Percentiles rank a stretch among this genome's conserved stretches.
Evolutionary conservation across 92 coral and sea anemone species (phyloP).

Genomic region (Paragorgia papillata): DNA sequence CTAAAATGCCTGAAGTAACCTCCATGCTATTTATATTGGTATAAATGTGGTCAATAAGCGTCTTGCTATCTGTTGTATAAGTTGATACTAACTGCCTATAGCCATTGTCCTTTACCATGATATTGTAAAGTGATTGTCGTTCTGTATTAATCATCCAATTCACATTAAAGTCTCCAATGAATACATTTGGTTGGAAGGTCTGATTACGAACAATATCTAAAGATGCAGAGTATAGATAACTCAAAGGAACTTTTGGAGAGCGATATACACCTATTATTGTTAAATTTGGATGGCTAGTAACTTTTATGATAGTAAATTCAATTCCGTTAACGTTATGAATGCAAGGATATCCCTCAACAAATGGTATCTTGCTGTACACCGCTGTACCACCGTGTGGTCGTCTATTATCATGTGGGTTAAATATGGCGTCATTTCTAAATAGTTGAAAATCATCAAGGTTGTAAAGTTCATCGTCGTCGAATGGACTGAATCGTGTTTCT

Average conservation of each 20-base stretch:
- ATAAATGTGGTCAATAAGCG: conserved; percentile 41
- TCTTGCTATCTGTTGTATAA: conserved; percentile 29
- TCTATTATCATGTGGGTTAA: background rate
- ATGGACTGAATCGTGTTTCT: too few relatives aligned
- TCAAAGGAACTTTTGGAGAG: conserved; percentile 25
- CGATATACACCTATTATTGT: conserved; percentile 29
- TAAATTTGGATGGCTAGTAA: conserved; percentile 4
- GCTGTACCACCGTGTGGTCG: too few relatives aligned
- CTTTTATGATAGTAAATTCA: conserved; percentile 35
- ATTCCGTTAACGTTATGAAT: conserved; percentile 59
- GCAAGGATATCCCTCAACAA: conserved; percentile 51
- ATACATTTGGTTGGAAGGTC: background rate
- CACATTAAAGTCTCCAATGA: too few relatives aligned
- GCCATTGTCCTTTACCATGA: background rate
- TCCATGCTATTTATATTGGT: conserved; percentile 22
- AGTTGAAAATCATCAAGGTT: too few relatives aligned
- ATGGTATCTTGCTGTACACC: too few relatives aligned
- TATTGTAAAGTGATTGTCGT: background rate
- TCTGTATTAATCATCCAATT: too few relatives aligned
- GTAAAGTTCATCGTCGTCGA: too few relatives aligned
- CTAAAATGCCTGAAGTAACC: conserved; percentile 32
- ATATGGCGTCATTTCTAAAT: too few relatives aligned
- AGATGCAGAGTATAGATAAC: conserved; percentile 8
- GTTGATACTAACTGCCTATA: too few relatives aligned
- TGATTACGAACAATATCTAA: background rate